A percentile compares a stretch with the other conserved stretches of the same genome.
phyloP scores from a whole-genome alignment of 2,113 vertebrate genomes.

The Abramis brama region DNA sequence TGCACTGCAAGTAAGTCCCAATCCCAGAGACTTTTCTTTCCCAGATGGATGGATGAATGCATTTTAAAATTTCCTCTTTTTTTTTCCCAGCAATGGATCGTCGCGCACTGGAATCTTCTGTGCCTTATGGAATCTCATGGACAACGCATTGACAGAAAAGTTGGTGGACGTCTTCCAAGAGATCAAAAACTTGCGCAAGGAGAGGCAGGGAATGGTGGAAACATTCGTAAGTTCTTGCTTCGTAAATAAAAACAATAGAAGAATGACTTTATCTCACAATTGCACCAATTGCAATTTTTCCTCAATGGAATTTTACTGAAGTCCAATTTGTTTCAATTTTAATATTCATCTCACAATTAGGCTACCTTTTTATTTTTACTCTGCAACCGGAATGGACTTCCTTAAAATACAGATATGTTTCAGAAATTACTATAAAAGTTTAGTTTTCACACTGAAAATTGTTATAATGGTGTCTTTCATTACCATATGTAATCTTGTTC shows the following conservation, averaged over 20 bases:
- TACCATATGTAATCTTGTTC: background rate
- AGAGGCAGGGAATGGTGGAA: conserved; percentile 80
- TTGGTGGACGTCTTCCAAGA: conserved; percentile 92
- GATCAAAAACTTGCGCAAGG: conserved; percentile 85
- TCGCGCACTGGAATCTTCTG: conserved; percentile 87
- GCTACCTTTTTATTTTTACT: too few species aligned
- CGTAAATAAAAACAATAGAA: background rate
- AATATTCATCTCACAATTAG: too few species aligned
- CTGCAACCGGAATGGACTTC: too few species aligned
- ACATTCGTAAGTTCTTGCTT: conserved; percentile 78
- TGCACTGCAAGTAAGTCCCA: conserved; percentile 87
- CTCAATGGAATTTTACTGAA: too few species aligned
- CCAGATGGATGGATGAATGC: background rate
- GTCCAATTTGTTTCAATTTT: too few species aligned
- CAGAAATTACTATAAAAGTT: too few species aligned
- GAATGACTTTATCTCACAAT: too few species aligned
- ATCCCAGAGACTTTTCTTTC: background rate
- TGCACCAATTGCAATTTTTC: too few species aligned
- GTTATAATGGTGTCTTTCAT: background rate
- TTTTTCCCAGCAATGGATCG: conserved; percentile 83
- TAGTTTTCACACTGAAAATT: too few species aligned
- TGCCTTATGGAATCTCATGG: conserved; percentile 89
- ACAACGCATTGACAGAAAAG: conserved; percentile 88
- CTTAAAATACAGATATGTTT: too few species aligned
- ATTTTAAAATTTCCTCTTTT: background rate